Evolutionary conservation across 2,797 vertebrate species (phyloP), one percentile per base, ranked within the genome.

Genomic region (Crypturellus tataupa): DNA sequence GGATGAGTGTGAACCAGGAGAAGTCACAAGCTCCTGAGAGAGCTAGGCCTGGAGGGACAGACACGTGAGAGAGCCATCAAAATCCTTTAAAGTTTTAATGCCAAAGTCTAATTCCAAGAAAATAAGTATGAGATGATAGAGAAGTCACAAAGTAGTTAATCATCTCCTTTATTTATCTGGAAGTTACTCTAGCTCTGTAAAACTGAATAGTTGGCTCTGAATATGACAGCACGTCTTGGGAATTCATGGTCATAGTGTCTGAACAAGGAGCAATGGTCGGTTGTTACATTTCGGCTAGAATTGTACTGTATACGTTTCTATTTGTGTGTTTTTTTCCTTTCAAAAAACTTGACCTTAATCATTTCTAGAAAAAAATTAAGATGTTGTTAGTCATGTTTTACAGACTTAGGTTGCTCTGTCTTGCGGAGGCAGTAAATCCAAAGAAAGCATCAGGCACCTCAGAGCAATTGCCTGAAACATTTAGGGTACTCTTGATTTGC

Each of bases 131-230:
- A 73, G 29, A 71, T 59, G 20, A 3, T 6, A 20, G 33, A 92
- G 65, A 93, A 89, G 76, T 73, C 55, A 76, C 72, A 69, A 90
- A 81, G 67, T 64, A 79, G 87, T 89, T 89, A 82, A 93, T 39
- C 37, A 40, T 67, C 76, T 59, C 68, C 64, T 94, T 96, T 51
- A 64, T 56, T 92, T 95, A 89, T 87, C 87, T 94, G 71, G 55
- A 33, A 87, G 51, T 60, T 79, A 11, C 53, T 89, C 46, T 58
- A 35, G 93, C 84, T 83, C 93, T 90, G 55, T 85, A 82, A 93
- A 83, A 92, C 80, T 5, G 62, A 75, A 62, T 51, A 9, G 60
- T 92, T 94, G 89, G 62, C 91, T 93, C 62, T 55, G 85, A 80
- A 71, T 0, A 3, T 21, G 0, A 1, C 31, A 80, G 42, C 47